These are phyloP conservation scores for Carassius auratus DNA, from an alignment of 2,113 vertebrate genomes.

Conservation along the genomic window DNA sequence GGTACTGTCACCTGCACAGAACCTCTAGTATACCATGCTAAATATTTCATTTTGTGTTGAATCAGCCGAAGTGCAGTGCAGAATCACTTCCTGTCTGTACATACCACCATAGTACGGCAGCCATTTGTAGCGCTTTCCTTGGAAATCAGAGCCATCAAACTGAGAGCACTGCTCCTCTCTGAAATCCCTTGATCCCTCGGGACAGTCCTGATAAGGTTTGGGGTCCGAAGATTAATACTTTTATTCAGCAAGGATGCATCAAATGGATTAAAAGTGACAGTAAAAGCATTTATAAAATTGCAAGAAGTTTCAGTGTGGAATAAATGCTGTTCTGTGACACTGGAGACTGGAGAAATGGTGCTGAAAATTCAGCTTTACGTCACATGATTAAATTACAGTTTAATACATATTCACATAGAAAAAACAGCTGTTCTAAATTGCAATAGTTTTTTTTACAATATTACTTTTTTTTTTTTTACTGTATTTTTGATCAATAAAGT, in stretches of 20 bases:
- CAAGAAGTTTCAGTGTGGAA: neutral
- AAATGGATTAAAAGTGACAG: neutral
- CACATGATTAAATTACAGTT: neutral
- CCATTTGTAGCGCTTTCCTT: conserved; percentile 90
- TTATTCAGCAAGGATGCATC: neutral
- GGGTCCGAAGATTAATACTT: neutral
- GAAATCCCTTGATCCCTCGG: conserved; percentile 84
- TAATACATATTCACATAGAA: neutral
- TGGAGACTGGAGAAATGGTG: neutral
- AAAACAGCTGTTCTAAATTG: neutral
- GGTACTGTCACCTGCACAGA: neutral
- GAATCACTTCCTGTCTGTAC: neutral
- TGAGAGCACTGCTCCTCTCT: conserved; percentile 91
- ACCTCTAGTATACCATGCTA: neutral
- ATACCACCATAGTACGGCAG: conserved; percentile 92
- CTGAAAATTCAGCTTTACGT: neutral
- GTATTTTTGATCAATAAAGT: neutral
- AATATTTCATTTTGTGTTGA: neutral
- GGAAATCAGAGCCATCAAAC: conserved; percentile 86
- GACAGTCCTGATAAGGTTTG: conserved; percentile 82
- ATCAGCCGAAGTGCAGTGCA: neutral
- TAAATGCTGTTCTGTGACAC: neutral
- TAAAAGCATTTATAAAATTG: neutral
- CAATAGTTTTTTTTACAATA: neutral
- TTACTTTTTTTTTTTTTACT: neutral